These are phyloP conservation scores for Corbicula japonica DNA, from an alignment of 2,888 invertebrate species.

Conservation along the genomic window DNA sequence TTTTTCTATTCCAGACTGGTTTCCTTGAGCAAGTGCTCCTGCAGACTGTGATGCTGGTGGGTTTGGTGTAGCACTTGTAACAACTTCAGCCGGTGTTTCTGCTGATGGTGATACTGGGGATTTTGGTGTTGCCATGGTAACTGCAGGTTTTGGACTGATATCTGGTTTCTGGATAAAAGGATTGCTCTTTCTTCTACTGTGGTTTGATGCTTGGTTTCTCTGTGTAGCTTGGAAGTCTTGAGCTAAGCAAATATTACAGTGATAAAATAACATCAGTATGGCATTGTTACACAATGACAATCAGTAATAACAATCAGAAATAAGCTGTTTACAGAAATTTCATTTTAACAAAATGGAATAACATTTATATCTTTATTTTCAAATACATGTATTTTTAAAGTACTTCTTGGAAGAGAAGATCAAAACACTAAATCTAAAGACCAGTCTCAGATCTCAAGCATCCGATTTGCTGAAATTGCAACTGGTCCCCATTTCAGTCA, in stretches of 20 bases:
- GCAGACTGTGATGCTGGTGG: constrained; percentile 36
- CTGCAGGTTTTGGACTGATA: constrained; percentile 31
- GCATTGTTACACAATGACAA: neutral
- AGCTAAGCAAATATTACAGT: constrained; percentile 43
- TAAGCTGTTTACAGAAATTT: too few relatives aligned
- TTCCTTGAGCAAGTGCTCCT: neutral
- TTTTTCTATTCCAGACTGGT: constrained; percentile 7
- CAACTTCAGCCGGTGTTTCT: constrained; percentile 24
- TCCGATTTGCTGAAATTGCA: too few relatives aligned
- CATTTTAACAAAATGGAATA: too few relatives aligned
- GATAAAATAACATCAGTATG: constrained; percentile 13
- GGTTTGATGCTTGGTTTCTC: constrained; percentile 70
- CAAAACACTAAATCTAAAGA: too few relatives aligned
- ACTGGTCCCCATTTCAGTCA: too few relatives aligned
- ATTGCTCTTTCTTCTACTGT: constrained; percentile 20
- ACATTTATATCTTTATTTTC: too few relatives aligned
- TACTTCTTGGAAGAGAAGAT: too few relatives aligned
- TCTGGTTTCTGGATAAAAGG: constrained; percentile 19
- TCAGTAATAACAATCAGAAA: too few relatives aligned
- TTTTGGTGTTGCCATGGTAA: constrained; percentile 31
- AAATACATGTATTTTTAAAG: too few relatives aligned
- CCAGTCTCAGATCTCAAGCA: too few relatives aligned
- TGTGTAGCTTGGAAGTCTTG: constrained; percentile 78
- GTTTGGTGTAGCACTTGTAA: constrained; percentile 30
- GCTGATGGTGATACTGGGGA: constrained; percentile 28